A percentile compares a stretch with the other conserved stretches of the same genome.
These are phyloP conservation scores for Setipinna tenuifilis DNA, from an alignment of 2,797 vertebrate species.

Conservation along the genomic window DNA sequence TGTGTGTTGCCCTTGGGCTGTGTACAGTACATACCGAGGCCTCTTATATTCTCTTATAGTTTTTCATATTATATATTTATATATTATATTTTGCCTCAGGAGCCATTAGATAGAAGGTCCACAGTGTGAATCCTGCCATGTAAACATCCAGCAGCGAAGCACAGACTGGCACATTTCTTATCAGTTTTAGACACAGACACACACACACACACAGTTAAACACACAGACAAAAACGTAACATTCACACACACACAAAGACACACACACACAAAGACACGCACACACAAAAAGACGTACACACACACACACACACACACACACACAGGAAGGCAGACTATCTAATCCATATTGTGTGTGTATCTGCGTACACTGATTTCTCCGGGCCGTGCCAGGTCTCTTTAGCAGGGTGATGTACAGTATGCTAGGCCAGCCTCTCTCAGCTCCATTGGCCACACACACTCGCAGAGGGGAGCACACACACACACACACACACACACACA, in stretches of 20 bases:
- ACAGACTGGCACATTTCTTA: background rate
- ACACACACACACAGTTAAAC: background rate
- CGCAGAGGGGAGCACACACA: no score
- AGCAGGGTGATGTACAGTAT: background rate
- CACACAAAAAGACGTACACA: background rate
- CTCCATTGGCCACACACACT: background rate
- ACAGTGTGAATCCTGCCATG: background rate
- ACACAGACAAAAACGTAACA: no score
- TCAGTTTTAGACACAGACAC: background rate
- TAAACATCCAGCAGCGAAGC: no score
- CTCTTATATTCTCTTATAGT: background rate
- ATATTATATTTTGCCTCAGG: background rate
- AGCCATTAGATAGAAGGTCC: background rate
- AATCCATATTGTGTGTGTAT: background rate
- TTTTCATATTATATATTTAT: no score
- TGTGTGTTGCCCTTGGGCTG: background rate
- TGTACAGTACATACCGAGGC: background rate
- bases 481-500: no score
- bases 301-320: constrained; percentile 25
- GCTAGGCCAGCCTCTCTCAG: background rate
- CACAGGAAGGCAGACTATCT: background rate
- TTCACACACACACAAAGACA: background rate
- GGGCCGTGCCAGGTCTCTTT: background rate
- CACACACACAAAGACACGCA: constrained; percentile 25
- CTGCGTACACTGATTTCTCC: background rate